phyloP scores from a whole-genome alignment of 2,113 vertebrate genomes.

The Hypomesus transpacificus region DNA sequence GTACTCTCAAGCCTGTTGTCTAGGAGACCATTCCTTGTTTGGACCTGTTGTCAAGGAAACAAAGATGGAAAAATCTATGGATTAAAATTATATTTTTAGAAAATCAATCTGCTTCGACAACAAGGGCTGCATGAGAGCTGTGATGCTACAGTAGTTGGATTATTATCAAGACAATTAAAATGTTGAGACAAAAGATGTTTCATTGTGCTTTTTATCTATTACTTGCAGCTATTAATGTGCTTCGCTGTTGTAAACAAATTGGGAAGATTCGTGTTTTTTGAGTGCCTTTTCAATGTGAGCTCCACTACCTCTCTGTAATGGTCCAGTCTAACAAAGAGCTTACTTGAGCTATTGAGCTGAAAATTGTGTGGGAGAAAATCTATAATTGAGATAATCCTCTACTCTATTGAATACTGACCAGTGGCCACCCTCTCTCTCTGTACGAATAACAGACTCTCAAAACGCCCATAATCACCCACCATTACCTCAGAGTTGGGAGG shows the following conservation, averaged over 20 bases:
- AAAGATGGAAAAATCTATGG: slow-evolving; percentile 60
- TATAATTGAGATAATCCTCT: slow-evolving; percentile 45
- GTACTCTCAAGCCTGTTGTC: slow-evolving; percentile 70
- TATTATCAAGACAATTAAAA: slow-evolving; percentile 51
- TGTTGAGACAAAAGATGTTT: too few relatives aligned
- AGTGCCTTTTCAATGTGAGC: slow-evolving; percentile 11
- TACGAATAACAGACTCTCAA: slow-evolving; percentile 49
- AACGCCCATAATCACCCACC: slow-evolving; percentile 62
- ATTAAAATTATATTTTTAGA: slow-evolving; percentile 63
- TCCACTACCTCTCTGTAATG: neutral
- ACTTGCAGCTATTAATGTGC: slow-evolving; percentile 30
- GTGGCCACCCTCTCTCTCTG: slow-evolving; percentile 30
- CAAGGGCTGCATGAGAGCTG: slow-evolving; percentile 39
- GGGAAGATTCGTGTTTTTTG: neutral
- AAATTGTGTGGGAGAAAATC: slow-evolving; percentile 41
- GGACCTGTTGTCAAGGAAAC: slow-evolving; percentile 75
- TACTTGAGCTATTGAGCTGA: slow-evolving; percentile 42
- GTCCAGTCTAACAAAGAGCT: neutral
- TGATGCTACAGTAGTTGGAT: slow-evolving; percentile 35
- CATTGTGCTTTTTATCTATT: too few relatives aligned
- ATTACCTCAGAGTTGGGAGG: slow-evolving; percentile 55
- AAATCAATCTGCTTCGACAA: slow-evolving; percentile 68
- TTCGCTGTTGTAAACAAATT: slow-evolving; percentile 50
- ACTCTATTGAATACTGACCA: slow-evolving; percentile 36
- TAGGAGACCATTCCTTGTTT: slow-evolving; percentile 76